Evolutionary conservation across 1,140 invertebrate genomes (phyloP), one percentile per base, ranked within the genome.

Genomic region (Eumaeus atala): DNA sequence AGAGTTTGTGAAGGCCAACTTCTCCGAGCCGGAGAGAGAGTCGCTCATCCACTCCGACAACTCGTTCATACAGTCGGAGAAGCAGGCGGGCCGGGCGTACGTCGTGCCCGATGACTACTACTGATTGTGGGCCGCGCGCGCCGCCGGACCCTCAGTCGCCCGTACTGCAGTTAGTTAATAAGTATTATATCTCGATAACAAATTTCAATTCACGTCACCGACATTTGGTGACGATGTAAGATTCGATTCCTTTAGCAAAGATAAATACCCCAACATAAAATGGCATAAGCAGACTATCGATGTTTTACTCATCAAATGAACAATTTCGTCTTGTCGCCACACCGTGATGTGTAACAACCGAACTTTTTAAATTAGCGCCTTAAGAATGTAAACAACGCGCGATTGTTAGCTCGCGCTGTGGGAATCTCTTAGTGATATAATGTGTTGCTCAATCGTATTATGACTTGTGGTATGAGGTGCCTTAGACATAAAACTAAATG

Each of bases 31-130:
- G 0, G 83, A 86, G 38, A 62, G 70, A 36, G 83, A 86, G 40
- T 68, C 74, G 0, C 59, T 86, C 36, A 79, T 86, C 59, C 54
- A 68, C 4, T 74, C 80, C 0, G 76, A 84, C 38, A 86, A 86
- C 58, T 42, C 71, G 9, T 86, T 86, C 40, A 86, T 84, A 38
- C 10, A 77, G 28, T 79, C 83, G 0, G 83, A 86, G 59, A 62
- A 74, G 51, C 67, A 69, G n/a, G 48, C 64, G 49, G 73, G 65
- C 61, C 73, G 70, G 52, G 37, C 74, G 0, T 71, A 66, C 21
- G 68, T 65, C 49, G 64, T 75, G 53, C 66, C 70, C 8, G 74
- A 77, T 8, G 57, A 53, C 51, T 74, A 65, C 60, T 67, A 64
- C 50, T 60, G 56, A 53, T 11, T 4, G 11, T 34, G 10, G 14